A percentile compares a stretch with the other conserved stretches of the same genome.
Evolutionary conservation across 2,797 vertebrate species (phyloP).

Genomic region (Acanthornis magna): DNA sequence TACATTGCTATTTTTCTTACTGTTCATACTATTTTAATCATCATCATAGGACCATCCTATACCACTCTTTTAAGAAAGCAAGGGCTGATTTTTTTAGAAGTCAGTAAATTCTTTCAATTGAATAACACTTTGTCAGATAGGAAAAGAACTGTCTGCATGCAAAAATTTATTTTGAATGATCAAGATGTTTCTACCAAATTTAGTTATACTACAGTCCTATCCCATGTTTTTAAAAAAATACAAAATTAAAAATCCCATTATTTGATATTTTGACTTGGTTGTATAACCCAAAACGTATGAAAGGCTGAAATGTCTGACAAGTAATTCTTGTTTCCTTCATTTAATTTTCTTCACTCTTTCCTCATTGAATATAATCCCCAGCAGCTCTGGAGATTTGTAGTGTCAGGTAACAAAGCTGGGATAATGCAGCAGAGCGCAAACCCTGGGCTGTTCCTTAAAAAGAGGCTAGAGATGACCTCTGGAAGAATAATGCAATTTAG

Average conservation of each 20-base stretch:
- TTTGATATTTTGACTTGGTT: background rate
- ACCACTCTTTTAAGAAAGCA: background rate
- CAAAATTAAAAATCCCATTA: background rate
- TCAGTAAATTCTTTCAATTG: background rate
- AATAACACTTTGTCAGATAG: background rate
- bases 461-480: background rate
- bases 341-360: background rate
- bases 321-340: background rate
- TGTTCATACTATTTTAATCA: background rate
- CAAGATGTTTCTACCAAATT: background rate
- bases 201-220: background rate
- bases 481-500: slow-evolving; percentile 22
- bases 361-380: background rate
- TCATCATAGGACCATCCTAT: background rate
- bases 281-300: background rate
- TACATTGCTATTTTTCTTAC: background rate
- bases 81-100: background rate
- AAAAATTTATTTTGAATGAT: background rate
- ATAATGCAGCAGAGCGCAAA: background rate
- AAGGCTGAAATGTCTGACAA: background rate
- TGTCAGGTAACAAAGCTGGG: slow-evolving; percentile 10
- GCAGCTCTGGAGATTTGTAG: background rate
- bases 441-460: background rate
- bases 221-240: background rate
- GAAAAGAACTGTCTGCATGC: background rate